A percentile compares a stretch with the other conserved stretches of the same genome.
phyloP scores from a whole-genome alignment of 1,140 invertebrate species.

The Leptinotarsa lineolata region DNA sequence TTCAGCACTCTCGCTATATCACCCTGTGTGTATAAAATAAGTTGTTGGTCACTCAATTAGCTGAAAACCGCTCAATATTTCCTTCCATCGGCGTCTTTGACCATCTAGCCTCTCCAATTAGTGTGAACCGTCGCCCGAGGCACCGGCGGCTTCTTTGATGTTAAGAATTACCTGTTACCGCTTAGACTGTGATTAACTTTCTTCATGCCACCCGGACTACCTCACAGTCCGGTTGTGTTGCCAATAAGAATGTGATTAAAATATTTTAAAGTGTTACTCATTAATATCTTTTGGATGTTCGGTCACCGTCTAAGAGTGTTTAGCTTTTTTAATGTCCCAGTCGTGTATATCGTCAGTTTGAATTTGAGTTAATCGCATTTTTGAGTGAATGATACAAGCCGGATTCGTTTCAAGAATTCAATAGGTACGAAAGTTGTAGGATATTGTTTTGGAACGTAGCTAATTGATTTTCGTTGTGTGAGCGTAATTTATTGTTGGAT shows the following conservation, averaged over 20 bases:
- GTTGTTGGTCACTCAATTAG: slow-evolving; percentile 58
- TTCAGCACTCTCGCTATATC: neutral
- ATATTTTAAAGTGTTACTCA: slow-evolving; percentile 33
- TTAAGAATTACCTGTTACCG: slow-evolving; percentile 45
- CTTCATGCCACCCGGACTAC: slow-evolving; percentile 3
- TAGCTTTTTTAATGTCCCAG: slow-evolving; percentile 31
- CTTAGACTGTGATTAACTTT: slow-evolving; percentile 33
- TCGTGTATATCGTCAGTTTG: slow-evolving; percentile 32
- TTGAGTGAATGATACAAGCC: slow-evolving; percentile 35
- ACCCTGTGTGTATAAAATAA: slow-evolving; percentile 43
- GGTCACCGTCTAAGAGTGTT: slow-evolving; percentile 32
- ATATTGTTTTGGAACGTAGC: slow-evolving; percentile 19
- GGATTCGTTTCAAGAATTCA: slow-evolving; percentile 17
- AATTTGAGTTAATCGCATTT: slow-evolving; percentile 35
- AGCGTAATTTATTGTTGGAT: slow-evolving; percentile 8
- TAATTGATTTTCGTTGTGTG: slow-evolving; percentile 13
- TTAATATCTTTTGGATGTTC: slow-evolving; percentile 9
- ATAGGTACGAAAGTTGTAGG: slow-evolving; percentile 13
- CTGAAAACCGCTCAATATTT: slow-evolving; percentile 55
- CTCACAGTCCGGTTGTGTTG: slow-evolving; percentile 23
- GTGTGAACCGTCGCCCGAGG: slow-evolving; percentile 54
- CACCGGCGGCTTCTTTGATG: slow-evolving; percentile 42
- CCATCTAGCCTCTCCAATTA: slow-evolving; percentile 55
- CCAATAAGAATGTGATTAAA: slow-evolving; percentile 33
- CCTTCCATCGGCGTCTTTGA: slow-evolving; percentile 56